Conservation (phyloP, 2,797 vertebrate species). For the Acipenser ruthenus region DNA sequence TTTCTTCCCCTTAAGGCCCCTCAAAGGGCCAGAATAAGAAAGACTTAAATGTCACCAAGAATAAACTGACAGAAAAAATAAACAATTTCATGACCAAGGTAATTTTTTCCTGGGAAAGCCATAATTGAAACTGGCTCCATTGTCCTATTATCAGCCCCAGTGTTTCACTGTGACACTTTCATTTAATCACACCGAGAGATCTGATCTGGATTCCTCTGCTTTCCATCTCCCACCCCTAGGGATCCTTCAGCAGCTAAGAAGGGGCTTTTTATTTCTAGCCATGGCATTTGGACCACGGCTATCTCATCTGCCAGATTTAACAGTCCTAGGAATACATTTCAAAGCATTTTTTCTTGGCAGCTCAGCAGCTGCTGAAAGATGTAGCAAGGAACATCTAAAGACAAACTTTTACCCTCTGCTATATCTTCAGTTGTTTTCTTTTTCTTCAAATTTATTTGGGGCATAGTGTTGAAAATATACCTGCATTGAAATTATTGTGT, state of each 20-base stretch:
- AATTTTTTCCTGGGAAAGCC: slow-evolving; percentile 33
- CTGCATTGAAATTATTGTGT: too few relatives aligned
- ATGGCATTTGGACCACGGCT: neutral
- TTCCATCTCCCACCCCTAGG: slow-evolving; percentile 23
- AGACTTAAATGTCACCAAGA: slow-evolving; percentile 42
- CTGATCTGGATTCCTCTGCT: slow-evolving; percentile 27
- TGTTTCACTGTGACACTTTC: slow-evolving; percentile 36
- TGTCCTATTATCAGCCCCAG: slow-evolving; percentile 36
- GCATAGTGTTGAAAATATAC: too few relatives aligned
- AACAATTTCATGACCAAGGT: slow-evolving; percentile 36
- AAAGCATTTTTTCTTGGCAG: neutral
- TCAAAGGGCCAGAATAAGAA: slow-evolving; percentile 24
- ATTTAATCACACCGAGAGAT: slow-evolving; percentile 31
- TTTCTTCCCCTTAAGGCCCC: neutral
- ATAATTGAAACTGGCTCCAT: slow-evolving; percentile 41
- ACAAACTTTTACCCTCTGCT: neutral
- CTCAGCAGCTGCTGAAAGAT: neutral
- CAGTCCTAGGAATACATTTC: neutral
- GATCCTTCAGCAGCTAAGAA: slow-evolving; percentile 5
- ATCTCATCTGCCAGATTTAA: slow-evolving; percentile 5
- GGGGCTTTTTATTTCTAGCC: slow-evolving; percentile 13
- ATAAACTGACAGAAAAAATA: slow-evolving; percentile 33
- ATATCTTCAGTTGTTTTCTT: neutral
- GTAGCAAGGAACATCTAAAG: neutral
- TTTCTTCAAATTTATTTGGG: slow-evolving; percentile 1